phyloP scores from a whole-genome alignment of 2,888 invertebrate genomes.

The Cacoxenus indagator region DNA sequence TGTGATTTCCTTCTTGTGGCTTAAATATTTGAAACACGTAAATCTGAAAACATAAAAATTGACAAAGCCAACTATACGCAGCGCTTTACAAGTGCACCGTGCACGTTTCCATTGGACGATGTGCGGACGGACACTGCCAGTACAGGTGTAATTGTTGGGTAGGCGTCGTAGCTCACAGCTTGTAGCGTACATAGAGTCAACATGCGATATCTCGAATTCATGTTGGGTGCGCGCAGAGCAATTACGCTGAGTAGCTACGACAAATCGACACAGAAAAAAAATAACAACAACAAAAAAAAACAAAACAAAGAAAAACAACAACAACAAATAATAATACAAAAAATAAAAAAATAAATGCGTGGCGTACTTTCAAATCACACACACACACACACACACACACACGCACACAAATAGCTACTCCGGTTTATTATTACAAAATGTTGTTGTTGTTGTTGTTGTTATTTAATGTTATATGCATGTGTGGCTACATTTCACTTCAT shows the following conservation, averaged over 20 bases:
- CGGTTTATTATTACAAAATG: not conserved
- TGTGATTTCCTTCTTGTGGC: not conserved
- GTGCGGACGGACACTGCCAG: not conserved
- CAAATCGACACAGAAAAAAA: no score
- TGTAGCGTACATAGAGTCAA: not conserved
- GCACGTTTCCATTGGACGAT: not conserved
- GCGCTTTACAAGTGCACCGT: constrained; percentile 10
- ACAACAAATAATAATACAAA: no score
- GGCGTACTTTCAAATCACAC: not conserved
- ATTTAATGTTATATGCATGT: not conserved
- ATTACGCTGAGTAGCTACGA: not conserved
- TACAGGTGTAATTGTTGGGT: not conserved
- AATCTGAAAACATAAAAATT: constrained; percentile 59
- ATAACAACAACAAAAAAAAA: no score
- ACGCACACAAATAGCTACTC: not conserved
- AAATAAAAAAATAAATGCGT: not conserved
- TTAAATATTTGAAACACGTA: constrained; percentile 54
- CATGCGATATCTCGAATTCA: not conserved
- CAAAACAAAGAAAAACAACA: no score
- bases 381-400: not conserved
- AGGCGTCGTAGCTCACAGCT: not conserved
- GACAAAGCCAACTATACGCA: constrained; percentile 44
- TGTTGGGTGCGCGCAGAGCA: not conserved
- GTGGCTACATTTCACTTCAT: not conserved
- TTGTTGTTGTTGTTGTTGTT: not conserved